Base-by-base conservation (phyloP, 2,113 vertebrate genomes). In the Sceloporus undulatus region DNA sequence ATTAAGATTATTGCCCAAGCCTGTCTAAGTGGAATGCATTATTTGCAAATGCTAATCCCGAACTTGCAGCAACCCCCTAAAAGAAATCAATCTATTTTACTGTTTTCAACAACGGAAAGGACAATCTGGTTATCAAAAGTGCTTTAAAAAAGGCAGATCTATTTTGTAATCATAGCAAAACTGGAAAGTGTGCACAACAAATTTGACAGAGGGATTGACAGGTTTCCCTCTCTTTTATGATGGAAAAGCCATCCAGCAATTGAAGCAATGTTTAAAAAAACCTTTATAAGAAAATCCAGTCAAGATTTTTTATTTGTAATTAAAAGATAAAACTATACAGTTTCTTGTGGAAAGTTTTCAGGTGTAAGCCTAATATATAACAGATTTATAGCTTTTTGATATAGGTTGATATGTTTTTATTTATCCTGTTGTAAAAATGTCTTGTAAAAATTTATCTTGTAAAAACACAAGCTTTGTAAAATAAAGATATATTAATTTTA, bases 101-200 rank as follows among this genome's bases (percentile, higher is more conserved):
- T 25, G 90, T 91, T 92, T 54, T 3, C 82, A 79, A 62, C 89
- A 93, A 68, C 62, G 73, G 87, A 68, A 84, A n/a, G 80, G 11
- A 65, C 85, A 85, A 34, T 11, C 74, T 29, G 1, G 1, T 70
- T 86, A 87, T 42, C 77, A 9, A 78, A 56, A 87, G 87, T 3
- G 79, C 87, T 62, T 62, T 85, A 89, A 79, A 91, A 78, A 80
- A 79, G 85, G 38, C 70, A 86, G 79, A 2, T 84, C 90, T 85
- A n/a, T 90, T 91, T 93, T 94, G 54, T 71, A 96, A 94, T 87
- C 93, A 91, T 90, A 91, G 90, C 81, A 1, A 94, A 88, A 90
- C 87, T 8, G 42, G 25, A 90, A 78, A 42, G 74, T 70, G 91
- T 56, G 88, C 18, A 82, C 89, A 2, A 89, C 42, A 90, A 93